Percentiles rank a stretch among this genome's conserved stretches.
Evolutionary conservation across 2,113 vertebrate species (phyloP).

Genomic region (Hippocampus mohnikei): DNA sequence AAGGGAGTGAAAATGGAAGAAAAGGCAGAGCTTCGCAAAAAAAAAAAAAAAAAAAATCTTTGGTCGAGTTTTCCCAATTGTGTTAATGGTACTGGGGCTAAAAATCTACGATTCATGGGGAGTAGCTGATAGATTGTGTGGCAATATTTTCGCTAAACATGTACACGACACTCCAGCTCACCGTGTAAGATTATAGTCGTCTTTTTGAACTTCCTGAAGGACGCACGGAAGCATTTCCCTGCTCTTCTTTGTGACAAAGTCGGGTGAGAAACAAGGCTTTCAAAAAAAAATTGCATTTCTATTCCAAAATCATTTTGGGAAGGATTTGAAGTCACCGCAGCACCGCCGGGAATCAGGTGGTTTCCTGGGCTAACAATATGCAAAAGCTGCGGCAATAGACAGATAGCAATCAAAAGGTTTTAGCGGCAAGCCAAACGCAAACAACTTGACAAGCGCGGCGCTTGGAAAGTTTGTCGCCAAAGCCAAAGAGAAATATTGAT

Average conservation of each 20-base stretch:
- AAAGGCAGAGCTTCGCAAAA: not conserved
- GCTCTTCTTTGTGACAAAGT: not conserved
- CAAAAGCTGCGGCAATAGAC: conserved; percentile 23
- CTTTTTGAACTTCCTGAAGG: not conserved
- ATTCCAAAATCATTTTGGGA: conserved; percentile 2
- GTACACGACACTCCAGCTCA: too few relatives aligned
- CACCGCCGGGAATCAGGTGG: conserved; percentile 26
- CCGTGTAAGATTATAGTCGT: too few relatives aligned
- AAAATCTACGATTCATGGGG: too few relatives aligned
- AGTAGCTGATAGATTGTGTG: too few relatives aligned
- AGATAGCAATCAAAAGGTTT: conserved; percentile 46
- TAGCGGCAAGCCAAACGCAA: conserved; percentile 41
- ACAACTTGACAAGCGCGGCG: conserved; percentile 26
- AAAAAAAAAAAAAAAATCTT: too few relatives aligned
- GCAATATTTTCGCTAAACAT: too few relatives aligned
- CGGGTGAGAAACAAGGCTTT: not conserved
- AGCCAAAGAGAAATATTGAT: conserved; percentile 29
- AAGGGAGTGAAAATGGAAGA: not conserved
- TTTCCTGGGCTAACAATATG: conserved; percentile 16
- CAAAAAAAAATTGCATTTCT: not conserved
- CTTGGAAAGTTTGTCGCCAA: conserved; percentile 30
- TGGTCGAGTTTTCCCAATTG: too few relatives aligned
- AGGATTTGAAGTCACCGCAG: conserved; percentile 6
- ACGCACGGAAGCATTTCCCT: not conserved
- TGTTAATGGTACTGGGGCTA: too few relatives aligned